Percentiles rank a stretch among this genome's conserved stretches.
These are phyloP conservation scores for Emmelina monodactyla DNA, from an alignment of 2,888 invertebrate genomes.

Conservation along the genomic window DNA sequence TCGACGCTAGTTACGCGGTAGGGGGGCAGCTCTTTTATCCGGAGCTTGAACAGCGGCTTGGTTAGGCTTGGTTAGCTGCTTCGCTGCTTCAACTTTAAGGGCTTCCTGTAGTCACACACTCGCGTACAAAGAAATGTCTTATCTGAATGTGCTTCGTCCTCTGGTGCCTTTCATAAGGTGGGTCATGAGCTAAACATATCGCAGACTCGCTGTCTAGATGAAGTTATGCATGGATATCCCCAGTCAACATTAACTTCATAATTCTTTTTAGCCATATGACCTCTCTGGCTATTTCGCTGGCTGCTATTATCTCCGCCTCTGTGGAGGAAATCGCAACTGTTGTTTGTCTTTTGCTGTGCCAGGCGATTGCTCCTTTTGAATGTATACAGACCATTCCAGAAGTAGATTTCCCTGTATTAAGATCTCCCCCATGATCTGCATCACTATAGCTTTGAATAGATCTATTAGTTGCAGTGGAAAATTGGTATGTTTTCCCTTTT, in stretches of 20 bases:
- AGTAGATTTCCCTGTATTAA: conserved; percentile 6
- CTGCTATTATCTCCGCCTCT: conserved; percentile 12
- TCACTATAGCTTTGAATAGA: conserved; percentile 2
- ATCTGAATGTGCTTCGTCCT: conserved; percentile 5
- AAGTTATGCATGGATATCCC: not conserved
- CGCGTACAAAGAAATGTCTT: conserved; percentile 6
- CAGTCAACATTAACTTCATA: not conserved
- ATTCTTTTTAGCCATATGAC: conserved; percentile 5
- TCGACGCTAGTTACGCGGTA: no score
- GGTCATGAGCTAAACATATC: conserved; percentile 1
- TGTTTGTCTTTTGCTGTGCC: conserved; percentile 7
- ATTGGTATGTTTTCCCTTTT: not conserved
- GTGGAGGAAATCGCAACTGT: conserved; percentile 7
- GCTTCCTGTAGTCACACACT: conserved; percentile 1
- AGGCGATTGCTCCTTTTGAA: conserved; percentile 6
- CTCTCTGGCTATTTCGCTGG: conserved; percentile 9
- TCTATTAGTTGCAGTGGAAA: no score
- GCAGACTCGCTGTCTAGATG: conserved; percentile 4
- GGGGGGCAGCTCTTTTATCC: no score
- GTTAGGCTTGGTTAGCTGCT: not conserved
- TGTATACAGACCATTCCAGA: conserved; percentile 6
- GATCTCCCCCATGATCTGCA: conserved; percentile 7
- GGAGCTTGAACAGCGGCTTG: no score
- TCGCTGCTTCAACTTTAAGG: not conserved
- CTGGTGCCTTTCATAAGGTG: conserved; percentile 1